Evolutionary conservation across 2,888 invertebrate species (phyloP), one percentile per base, ranked within the genome.

Genomic region (Arge pagana): DNA sequence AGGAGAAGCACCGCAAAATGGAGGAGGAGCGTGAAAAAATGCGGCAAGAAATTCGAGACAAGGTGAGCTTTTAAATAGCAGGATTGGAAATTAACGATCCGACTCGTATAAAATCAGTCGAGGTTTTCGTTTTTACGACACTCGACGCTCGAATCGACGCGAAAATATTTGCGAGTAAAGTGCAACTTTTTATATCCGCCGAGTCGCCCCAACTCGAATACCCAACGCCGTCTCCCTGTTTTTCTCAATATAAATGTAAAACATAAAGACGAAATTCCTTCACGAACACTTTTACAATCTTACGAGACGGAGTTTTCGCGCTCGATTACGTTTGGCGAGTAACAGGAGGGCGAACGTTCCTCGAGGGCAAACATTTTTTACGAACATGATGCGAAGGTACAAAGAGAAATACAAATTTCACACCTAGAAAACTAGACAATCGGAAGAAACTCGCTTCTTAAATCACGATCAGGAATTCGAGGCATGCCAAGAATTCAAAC

Each of bases 1-100:
- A 97, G 86, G 98, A 98, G 82, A 99, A 99, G 80, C 98, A 99
- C 80, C 88, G 97, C 75, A 97, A 97, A 83, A 96, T 98, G 96
- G 98, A 99, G 80, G 96, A 94, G 75, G 98, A 99, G 79, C 83
- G 99, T 64, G 99, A 99, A 82, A 94, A 93, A 82, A 96, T 99
- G 96, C 86, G 98, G 76, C 96, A 97, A 82, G 96, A 95, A 80
- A 98, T 99, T 79, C 87, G 99, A 80, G 96, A 97, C 82, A 99
- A 99, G 92, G 97, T 98, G 77, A 77, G 83, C 64, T 33, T 45
- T 48, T n/a, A 35, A 30, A 31, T 40, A 24, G 10, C 6, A 31
- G n/a, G 13, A 31, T 31, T 31, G 4, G 11, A 31, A 8, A 11
- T 31, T 31, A 13, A 31, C n/a, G 7, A 8, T 8, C 15, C 13